Base-by-base conservation (phyloP, 2,113 vertebrate genomes). In the Brachyistius frenatus region DNA sequence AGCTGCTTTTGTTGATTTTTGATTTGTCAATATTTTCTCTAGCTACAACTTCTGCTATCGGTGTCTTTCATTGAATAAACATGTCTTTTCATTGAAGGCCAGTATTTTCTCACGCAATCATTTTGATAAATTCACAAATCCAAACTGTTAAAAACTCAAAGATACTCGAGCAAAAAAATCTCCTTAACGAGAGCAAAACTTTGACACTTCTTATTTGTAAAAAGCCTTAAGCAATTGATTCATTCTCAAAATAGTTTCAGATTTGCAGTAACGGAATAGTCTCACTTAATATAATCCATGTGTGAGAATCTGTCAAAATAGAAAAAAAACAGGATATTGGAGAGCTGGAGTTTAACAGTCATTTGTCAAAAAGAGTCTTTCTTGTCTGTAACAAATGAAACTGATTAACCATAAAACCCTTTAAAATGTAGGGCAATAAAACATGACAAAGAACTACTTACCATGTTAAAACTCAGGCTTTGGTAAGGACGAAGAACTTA, bases 321-420 rank as follows among this genome's bases (percentile, higher is more conserved):
- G 32, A 65, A 53, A 1, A 31, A 82, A 63, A 71, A 14, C 39
- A 41, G 31, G 1, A 23, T 23, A 23, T 23, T 23, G 23, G 1
- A 23, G 23, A 23, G 23, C 23, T 23, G 23, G 23, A 23, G 23
- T 23, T 23, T 23, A 23, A 23, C 23, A 23, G 23, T 23, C 23
- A 23, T 52, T 30, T 55, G 5, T 31, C 37, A 7, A 5, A 32
- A 73, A 65, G 0, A 2, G 2, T 54, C 10, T 16, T 53, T 52
- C 13, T n/a, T 31, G 2, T 52, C 35, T 56, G 36, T 7, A 66
- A 47, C 7, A 47, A 80, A 39, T 49, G 16, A 32, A 86, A 63
- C 23, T 23, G 23, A 23, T 23, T 23, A 23, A 23, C 23, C 23
- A 23, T 23, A 23, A 23, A 23, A 23, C 23, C 39, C 32, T 66